A percentile compares a stretch with the other conserved stretches of the same genome.
Evolutionary conservation across 2,797 vertebrate species (phyloP).

Genomic region (Centroberyx gerrardi): DNA sequence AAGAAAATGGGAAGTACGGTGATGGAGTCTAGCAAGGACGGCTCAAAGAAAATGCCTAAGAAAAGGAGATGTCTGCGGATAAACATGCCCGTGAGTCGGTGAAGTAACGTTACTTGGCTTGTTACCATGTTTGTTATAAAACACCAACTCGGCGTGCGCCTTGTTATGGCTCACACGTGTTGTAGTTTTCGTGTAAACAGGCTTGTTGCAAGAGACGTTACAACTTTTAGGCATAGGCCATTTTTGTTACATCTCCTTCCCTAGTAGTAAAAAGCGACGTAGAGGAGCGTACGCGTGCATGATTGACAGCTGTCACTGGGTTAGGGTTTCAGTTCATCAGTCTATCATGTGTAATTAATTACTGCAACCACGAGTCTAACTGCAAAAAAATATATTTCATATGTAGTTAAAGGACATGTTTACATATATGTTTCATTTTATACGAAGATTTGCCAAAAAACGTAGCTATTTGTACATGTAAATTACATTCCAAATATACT

Average conservation of each 20-base stretch:
- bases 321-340: background rate
- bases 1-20: constrained; percentile 85
- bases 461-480: too few species aligned
- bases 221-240: background rate
- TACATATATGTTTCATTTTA: too few species aligned
- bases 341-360: too few species aligned
- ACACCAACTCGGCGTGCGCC: background rate
- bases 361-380: too few species aligned
- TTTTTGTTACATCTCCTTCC: constrained; percentile 8
- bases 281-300: background rate
- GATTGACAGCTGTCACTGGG: constrained; percentile 54
- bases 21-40: constrained; percentile 82
- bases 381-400: too few species aligned
- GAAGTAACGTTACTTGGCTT: constrained; percentile 58
- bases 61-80: constrained; percentile 83
- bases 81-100: constrained; percentile 86
- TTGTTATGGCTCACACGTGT: background rate
- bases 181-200: background rate
- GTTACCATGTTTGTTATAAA: constrained; percentile 2
- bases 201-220: background rate
- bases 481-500: too few species aligned
- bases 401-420: too few species aligned
- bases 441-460: too few species aligned
- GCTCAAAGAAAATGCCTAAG: constrained; percentile 83
- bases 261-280: background rate